Conservation (phyloP, 2,888 invertebrate species). For the Amitus sp. region DNA sequence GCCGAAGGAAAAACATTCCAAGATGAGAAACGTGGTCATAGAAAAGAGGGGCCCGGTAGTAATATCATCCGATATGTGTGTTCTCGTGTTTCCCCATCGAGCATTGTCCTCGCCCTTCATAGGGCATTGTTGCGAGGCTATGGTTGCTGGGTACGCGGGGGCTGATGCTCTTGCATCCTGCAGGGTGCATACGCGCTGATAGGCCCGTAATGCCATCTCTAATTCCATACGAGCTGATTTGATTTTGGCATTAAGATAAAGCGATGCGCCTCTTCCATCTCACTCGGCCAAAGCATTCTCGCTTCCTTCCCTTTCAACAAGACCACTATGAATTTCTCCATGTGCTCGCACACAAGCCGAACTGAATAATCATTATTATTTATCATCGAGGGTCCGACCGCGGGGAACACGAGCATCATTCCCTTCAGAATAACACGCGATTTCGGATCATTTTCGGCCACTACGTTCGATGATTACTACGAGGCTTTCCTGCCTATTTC, state of each 20-base stretch:
- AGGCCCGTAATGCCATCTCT: slow-evolving; percentile 64
- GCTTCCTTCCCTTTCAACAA: slow-evolving; percentile 3
- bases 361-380: slow-evolving; percentile 37
- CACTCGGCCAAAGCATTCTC: slow-evolving; percentile 18
- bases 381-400: slow-evolving; percentile 29
- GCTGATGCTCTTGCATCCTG: slow-evolving; percentile 39
- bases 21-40: slow-evolving; percentile 35
- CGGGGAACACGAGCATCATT: slow-evolving; percentile 1
- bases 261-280: slow-evolving; percentile 35
- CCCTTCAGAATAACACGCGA: slow-evolving; percentile 24
- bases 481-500: too few species aligned
- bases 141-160: slow-evolving; percentile 43
- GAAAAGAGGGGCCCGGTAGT: slow-evolving; percentile 48
- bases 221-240: slow-evolving; percentile 65
- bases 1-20: slow-evolving; percentile 29
- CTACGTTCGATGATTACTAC: too few species aligned
- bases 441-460: slow-evolving; percentile 7
- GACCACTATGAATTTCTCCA: slow-evolving; percentile 11
- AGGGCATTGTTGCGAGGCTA: slow-evolving; percentile 54
- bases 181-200: slow-evolving; percentile 63
- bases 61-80: slow-evolving; percentile 60
- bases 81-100: slow-evolving; percentile 60
- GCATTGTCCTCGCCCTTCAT: slow-evolving; percentile 61
- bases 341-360: slow-evolving; percentile 20
- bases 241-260: slow-evolving; percentile 66